Conservation (phyloP, 2,113 vertebrate species). For the Actenoides lindsayi region DNA sequence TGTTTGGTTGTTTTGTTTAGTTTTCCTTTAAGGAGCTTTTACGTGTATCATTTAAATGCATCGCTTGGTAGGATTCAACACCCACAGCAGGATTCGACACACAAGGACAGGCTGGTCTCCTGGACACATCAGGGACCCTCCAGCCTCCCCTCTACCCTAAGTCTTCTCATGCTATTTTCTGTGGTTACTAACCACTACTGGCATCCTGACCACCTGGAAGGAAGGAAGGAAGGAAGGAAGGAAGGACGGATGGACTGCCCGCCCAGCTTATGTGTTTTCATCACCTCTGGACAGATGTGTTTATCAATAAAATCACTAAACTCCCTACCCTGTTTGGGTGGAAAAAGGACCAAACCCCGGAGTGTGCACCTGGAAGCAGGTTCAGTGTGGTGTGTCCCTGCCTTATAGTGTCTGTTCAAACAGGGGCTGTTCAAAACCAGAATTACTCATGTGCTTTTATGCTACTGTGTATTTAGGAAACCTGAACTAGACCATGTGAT, state of each 20-base stretch:
- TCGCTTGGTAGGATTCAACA: background rate
- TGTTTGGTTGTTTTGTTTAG: background rate
- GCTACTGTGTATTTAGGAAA: background rate
- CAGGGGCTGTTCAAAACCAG: background rate
- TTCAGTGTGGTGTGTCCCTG: background rate
- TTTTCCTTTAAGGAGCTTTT: background rate
- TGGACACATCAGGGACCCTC: background rate
- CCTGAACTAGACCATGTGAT: background rate
- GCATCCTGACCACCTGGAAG: background rate
- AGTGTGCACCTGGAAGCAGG: background rate
- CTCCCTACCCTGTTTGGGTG: background rate
- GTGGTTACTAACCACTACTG: background rate
- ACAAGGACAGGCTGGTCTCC: background rate
- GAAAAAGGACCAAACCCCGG: background rate
- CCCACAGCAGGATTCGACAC: rapidly evolving
- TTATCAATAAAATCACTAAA: background rate
- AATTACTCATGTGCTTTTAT: background rate
- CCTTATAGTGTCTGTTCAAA: background rate
- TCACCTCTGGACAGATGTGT: background rate
- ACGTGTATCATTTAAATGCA: background rate
- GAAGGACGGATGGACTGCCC: too few relatives aligned
- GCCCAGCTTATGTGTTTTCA: background rate
- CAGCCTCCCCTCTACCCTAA: background rate
- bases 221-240: background rate
- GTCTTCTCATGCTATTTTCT: background rate